phyloP scores from a whole-genome alignment of 2,113 vertebrate genomes.

The Sapajus apella region DNA sequence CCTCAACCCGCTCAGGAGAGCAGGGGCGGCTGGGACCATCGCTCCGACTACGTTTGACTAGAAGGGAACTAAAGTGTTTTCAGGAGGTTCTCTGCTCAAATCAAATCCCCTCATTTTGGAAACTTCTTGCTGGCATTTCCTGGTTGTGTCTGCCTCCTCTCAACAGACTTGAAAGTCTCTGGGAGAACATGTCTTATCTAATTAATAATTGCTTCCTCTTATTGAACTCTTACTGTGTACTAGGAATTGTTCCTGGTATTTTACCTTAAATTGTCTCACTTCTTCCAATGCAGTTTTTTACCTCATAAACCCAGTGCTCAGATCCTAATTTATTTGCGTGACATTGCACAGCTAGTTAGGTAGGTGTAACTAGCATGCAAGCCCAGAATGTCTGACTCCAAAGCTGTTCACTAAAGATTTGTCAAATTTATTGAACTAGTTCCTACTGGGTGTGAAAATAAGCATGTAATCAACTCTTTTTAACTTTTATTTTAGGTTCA shows the following conservation, averaged over 20 bases:
- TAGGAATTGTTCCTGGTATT: not conserved
- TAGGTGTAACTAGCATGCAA: not conserved
- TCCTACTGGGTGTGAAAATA: not conserved
- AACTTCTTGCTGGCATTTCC: conserved; percentile 29
- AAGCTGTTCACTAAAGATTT: not conserved
- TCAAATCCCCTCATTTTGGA: conserved; percentile 17
- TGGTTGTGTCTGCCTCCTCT: not conserved
- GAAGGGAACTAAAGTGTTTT: not conserved
- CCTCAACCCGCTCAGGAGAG: not conserved
- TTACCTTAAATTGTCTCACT: conserved; percentile 7
- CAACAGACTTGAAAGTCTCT: not conserved
- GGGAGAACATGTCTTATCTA: not conserved
- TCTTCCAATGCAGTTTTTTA: not conserved
- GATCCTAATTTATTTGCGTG: not conserved
- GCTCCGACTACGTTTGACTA: not conserved
- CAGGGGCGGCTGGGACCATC: not conserved
- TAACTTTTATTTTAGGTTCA: no score
- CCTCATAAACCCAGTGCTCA: not conserved
- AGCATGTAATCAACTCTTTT: not conserved
- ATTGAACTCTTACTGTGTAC: not conserved
- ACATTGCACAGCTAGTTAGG: not conserved
- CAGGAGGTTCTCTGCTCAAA: not conserved
- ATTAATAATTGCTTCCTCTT: not conserved
- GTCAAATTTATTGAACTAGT: not conserved
- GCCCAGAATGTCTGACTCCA: not conserved